Conservation (phyloP, 1,140 invertebrate species). For the Megalonaias nervosa region DNA sequence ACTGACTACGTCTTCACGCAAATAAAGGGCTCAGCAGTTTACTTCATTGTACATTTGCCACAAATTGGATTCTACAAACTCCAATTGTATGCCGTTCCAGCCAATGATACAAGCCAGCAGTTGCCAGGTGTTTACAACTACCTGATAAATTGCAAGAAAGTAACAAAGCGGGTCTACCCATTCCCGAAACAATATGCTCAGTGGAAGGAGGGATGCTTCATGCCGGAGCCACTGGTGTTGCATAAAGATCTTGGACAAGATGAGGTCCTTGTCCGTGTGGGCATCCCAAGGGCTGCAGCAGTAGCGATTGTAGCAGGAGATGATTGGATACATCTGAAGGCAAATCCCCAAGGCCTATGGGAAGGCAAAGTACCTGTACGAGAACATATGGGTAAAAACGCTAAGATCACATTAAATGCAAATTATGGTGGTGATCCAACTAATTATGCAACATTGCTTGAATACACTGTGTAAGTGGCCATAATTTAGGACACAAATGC, state of each 20-base stretch:
- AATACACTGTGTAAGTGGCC: conserved; percentile 55
- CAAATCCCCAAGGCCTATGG: conserved; percentile 56
- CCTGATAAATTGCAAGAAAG: conserved; percentile 64
- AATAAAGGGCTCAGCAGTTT: conserved; percentile 51
- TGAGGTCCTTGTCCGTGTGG: conserved; percentile 57
- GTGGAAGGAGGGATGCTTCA: conserved; percentile 71
- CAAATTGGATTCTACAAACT: conserved; percentile 68
- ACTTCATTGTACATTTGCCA: conserved; percentile 63
- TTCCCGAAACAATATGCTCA: conserved; percentile 71
- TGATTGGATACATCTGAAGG: conserved; percentile 67
- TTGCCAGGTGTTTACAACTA: conserved; percentile 71
- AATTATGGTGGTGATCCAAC: conserved; percentile 65
- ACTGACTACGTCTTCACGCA: conserved; percentile 68
- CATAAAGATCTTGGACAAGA: conserved; percentile 36
- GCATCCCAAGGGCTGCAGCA: conserved; percentile 61
- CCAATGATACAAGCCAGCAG: conserved; percentile 62
- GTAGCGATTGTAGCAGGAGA: conserved; percentile 67
- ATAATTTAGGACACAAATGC: not conserved
- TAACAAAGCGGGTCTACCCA: conserved; percentile 33
- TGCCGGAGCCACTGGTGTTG: conserved; percentile 59
- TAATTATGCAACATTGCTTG: conserved; percentile 68
- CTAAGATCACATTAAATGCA: conserved; percentile 65
- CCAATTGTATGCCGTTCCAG: conserved; percentile 69
- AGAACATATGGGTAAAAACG: conserved; percentile 45
- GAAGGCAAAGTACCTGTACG: conserved; percentile 57